phyloP scores from a whole-genome alignment of 2,797 vertebrate genomes.

The Smutsia temminckii region DNA sequence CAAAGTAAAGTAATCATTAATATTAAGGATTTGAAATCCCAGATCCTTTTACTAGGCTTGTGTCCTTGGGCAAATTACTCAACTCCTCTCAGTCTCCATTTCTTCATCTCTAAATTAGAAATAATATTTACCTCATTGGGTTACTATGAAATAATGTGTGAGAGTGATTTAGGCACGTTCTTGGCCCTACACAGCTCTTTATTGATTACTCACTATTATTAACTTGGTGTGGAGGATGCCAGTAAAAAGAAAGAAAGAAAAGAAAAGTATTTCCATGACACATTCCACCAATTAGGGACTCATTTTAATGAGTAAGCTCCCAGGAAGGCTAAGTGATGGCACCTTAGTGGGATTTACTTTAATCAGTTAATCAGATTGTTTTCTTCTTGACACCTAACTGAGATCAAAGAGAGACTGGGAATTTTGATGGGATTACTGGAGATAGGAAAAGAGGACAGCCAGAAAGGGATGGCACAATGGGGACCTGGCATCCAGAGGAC shows the following conservation, averaged over 20 bases:
- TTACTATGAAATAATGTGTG: background rate
- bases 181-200: background rate
- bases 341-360: constrained; percentile 51
- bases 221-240: background rate
- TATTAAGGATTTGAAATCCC: background rate
- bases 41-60: background rate
- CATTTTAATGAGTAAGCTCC: constrained; percentile 48
- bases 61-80: background rate
- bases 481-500: background rate
- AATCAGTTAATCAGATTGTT: constrained; percentile 65
- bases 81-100: background rate
- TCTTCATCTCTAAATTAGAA: background rate
- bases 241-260: background rate
- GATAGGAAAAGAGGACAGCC: background rate
- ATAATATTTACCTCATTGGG: background rate
- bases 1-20: background rate
- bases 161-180: background rate
- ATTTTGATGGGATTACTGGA: constrained; percentile 23
- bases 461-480: background rate
- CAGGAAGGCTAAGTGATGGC: constrained; percentile 43
- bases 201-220: background rate
- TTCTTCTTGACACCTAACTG: constrained; percentile 47
- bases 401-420: constrained; percentile 42
- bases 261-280: constrained; percentile 3
- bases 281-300: constrained; percentile 34